phyloP scores from a whole-genome alignment of 2,113 vertebrate species.

The Antechinus stuartii region DNA sequence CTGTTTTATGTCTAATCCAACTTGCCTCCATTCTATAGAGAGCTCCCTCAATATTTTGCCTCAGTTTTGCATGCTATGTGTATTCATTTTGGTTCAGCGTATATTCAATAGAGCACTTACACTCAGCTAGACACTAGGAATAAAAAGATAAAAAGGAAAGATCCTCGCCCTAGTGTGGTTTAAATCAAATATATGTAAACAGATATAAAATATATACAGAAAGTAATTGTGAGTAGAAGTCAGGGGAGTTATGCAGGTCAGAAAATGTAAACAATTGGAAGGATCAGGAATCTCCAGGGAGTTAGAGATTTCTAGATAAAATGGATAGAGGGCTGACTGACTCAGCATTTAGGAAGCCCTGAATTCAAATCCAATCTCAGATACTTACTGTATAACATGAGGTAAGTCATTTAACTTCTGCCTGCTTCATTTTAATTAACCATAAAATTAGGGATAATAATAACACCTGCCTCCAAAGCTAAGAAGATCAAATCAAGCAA shows the following conservation, averaged over 20 bases:
- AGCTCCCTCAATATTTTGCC: neutral
- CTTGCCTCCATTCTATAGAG: neutral
- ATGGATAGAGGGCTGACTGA: neutral
- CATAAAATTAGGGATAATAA: neutral
- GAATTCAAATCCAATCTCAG: neutral
- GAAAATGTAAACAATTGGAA: neutral
- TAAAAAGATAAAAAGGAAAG: neutral
- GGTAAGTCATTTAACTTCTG: neutral
- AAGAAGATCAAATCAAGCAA: neutral
- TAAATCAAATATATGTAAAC: neutral
- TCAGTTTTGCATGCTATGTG: neutral
- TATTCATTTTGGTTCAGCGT: neutral
- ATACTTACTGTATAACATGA: neutral
- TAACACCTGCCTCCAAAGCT: neutral
- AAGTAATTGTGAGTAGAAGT: neutral
- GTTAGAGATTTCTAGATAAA: neutral
- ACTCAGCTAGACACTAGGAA: neutral
- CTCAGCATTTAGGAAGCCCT: neutral
- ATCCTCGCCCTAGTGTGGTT: neutral
- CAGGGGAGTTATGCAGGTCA: neutral
- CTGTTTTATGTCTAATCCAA: neutral
- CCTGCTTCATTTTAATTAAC: neutral
- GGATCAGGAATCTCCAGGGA: neutral
- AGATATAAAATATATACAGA: neutral
- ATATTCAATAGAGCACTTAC: neutral